These are phyloP conservation scores for Notarius lentiginosus DNA, from an alignment of 2,113 vertebrate species.

Conservation along the genomic window DNA sequence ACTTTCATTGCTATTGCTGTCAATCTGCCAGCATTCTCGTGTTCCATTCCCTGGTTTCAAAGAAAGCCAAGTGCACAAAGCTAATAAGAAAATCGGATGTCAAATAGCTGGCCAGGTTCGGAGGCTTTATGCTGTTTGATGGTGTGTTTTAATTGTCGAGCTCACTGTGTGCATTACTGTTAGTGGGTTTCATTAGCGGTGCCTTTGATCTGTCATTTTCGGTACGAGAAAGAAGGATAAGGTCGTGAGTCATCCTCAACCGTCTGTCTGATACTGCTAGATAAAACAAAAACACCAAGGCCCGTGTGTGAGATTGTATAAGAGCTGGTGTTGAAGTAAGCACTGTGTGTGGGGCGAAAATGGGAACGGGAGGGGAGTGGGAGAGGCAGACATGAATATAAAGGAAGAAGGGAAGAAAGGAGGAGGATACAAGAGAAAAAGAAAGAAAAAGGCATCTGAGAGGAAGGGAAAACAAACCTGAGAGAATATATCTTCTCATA, in stretches of 20 bases:
- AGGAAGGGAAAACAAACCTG: neutral
- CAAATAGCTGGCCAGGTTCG: neutral
- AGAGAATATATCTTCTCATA: neutral
- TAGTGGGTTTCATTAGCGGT: constrained; percentile 33
- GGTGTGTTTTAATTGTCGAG: neutral
- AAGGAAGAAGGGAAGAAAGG: neutral
- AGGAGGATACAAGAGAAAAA: neutral
- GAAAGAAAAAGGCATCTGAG: neutral
- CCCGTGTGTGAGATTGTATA: constrained; percentile 10
- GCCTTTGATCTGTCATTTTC: constrained; percentile 34
- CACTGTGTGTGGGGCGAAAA: neutral
- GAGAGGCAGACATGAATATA: neutral
- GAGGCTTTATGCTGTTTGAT: constrained; percentile 9
- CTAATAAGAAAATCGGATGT: constrained; percentile 5
- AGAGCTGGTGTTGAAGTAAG: neutral
- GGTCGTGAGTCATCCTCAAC: constrained; percentile 11
- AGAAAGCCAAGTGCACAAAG: neutral
- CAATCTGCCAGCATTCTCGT: neutral
- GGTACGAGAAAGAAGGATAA: constrained; percentile 4
- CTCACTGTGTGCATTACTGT: neutral
- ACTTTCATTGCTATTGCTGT: neutral
- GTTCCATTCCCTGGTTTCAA: neutral
- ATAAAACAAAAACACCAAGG: constrained; percentile 5
- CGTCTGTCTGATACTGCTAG: constrained; percentile 15
- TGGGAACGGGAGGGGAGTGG: neutral